Conservation (phyloP, 2,888 invertebrate species). For the Dioctria linearis region DNA sequence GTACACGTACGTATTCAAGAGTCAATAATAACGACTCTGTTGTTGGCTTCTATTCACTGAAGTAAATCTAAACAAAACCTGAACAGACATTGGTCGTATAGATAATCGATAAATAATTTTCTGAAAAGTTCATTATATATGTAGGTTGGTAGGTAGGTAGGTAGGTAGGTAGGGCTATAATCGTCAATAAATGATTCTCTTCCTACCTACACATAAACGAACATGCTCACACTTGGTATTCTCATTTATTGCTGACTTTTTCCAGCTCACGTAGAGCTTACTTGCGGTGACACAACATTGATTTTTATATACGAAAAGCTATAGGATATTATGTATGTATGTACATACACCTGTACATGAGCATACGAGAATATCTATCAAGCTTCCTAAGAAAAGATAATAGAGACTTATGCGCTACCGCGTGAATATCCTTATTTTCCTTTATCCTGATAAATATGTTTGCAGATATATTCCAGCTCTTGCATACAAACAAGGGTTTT, state of each 20-base stretch:
- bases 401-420: not conserved
- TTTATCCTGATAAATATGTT: too few relatives aligned
- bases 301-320: not conserved
- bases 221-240: not conserved
- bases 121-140: not conserved
- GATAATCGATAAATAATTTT: constrained; percentile 13
- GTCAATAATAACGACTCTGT: not conserved
- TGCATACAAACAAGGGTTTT: too few relatives aligned
- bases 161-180: constrained; percentile 5
- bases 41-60: not conserved
- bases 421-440: not conserved
- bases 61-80: not conserved
- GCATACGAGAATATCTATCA: not conserved
- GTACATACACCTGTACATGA: too few relatives aligned
- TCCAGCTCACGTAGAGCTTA: not conserved
- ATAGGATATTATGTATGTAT: too few relatives aligned
- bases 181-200: not conserved
- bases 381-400: not conserved
- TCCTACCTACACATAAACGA: not conserved
- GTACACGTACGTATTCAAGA: not conserved
- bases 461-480: too few relatives aligned
- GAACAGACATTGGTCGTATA: not conserved
- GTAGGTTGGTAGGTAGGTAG: not conserved
- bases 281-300: not conserved
- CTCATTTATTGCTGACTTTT: not conserved